phyloP scores from a whole-genome alignment of 2,888 invertebrate genomes.

The Melieria crassipennis region DNA sequence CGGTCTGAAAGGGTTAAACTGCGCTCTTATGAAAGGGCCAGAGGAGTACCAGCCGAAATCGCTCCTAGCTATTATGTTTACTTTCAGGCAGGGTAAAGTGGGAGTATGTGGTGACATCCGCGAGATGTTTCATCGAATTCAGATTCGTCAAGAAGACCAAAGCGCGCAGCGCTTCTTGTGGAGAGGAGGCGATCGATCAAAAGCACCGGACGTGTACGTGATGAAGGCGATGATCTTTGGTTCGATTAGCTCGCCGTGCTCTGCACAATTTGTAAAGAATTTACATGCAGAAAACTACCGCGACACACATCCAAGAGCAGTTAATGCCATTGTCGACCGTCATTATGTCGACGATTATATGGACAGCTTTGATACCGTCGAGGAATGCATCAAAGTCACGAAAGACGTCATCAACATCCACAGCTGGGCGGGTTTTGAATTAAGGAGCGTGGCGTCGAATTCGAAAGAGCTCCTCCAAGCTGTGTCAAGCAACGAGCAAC shows the following conservation, averaged over 20 bases:
- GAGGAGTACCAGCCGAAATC: neutral
- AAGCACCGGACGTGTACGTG: conserved; percentile 31
- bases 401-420: conserved; percentile 14
- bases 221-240: conserved; percentile 41
- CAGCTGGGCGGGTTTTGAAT: conserved; percentile 3
- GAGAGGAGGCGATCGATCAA: conserved; percentile 28
- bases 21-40: neutral
- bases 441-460: conserved; percentile 12
- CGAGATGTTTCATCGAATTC: conserved; percentile 7
- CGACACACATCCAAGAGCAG: conserved; percentile 3
- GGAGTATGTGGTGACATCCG: conserved; percentile 13
- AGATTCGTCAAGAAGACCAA: conserved; percentile 15
- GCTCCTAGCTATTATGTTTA: neutral
- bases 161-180: conserved; percentile 38
- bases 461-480: conserved; percentile 14
- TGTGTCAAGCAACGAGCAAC: neutral
- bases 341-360: conserved; percentile 16
- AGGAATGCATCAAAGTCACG: conserved; percentile 2
- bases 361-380: conserved; percentile 15
- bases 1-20: too few species aligned
- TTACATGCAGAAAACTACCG: conserved; percentile 23
- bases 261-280: conserved; percentile 38
- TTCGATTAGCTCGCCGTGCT: conserved; percentile 35
- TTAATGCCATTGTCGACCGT: conserved; percentile 5
- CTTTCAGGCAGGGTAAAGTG: neutral